A percentile compares a stretch with the other conserved stretches of the same genome.
Conservation (phyloP, 2,113 vertebrate species). For the Centropus unirufus region DNA sequence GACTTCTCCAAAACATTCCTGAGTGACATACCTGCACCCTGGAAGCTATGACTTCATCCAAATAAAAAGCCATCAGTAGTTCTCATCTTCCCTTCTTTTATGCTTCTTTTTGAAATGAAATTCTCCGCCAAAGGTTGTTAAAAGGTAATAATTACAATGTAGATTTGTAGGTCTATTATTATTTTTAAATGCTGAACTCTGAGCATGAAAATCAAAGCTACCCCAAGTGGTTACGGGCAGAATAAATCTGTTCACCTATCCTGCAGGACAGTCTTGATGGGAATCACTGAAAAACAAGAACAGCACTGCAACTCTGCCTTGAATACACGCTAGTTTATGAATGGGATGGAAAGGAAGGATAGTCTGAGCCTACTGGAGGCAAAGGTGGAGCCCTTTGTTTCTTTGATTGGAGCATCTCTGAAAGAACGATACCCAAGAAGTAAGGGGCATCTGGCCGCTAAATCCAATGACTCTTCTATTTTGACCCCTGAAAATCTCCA, state of each 20-base stretch:
- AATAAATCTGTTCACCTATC: background rate
- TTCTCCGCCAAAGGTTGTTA: background rate
- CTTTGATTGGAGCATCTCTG: background rate
- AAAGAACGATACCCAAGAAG: background rate
- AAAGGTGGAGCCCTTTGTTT: background rate
- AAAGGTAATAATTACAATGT: too few species aligned
- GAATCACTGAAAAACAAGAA: background rate
- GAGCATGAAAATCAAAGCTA: background rate
- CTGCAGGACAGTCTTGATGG: accelerated
- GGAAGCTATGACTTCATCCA: background rate
- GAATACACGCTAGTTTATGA: background rate
- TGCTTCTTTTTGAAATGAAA: slow-evolving; percentile 17
- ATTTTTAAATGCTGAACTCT: background rate
- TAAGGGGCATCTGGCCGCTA: background rate
- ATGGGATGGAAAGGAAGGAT: background rate
- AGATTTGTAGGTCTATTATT: too few species aligned
- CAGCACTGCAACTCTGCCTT: background rate
- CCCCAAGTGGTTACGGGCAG: background rate
- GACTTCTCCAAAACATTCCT: background rate
- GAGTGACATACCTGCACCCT: background rate
- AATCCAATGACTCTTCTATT: background rate
- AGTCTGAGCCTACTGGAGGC: background rate
- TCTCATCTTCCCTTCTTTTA: background rate
- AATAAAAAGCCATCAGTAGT: background rate
- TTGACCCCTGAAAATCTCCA: background rate